Conservation (phyloP, 2,113 vertebrate species). For the Hippopotamus amphibius region DNA sequence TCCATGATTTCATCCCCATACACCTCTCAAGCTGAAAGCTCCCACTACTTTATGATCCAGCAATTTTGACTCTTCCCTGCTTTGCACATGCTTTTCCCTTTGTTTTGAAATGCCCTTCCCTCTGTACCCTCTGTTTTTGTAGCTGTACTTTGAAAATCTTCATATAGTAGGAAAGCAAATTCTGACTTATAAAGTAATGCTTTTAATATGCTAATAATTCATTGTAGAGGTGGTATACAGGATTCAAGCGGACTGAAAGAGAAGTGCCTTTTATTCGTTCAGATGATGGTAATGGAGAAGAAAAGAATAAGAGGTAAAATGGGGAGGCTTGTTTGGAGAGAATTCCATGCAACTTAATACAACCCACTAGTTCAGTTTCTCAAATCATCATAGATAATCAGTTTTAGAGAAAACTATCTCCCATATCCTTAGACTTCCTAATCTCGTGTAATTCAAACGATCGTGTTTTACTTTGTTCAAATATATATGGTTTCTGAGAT, state of each 20-base stretch:
- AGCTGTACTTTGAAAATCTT: background rate
- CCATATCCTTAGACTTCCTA: conserved; percentile 8
- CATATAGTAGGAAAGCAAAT: background rate
- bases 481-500: background rate
- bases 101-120: background rate
- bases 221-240: background rate
- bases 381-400: background rate
- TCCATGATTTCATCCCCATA: background rate
- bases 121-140: background rate
- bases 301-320: background rate
- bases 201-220: conserved; percentile 1
- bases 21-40: background rate
- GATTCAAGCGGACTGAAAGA: background rate
- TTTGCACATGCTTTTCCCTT: background rate
- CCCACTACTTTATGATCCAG: background rate
- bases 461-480: background rate
- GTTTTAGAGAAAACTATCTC: conserved; percentile 24
- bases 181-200: background rate
- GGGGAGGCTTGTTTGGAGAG: background rate
- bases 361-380: conserved; percentile 3
- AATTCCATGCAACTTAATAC: background rate
- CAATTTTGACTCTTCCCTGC: background rate
- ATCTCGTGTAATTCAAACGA: background rate
- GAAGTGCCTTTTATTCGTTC: background rate
- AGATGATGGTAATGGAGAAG: background rate